Conservation (phyloP, 2,888 invertebrate species). For the Sericinus montela region DNA sequence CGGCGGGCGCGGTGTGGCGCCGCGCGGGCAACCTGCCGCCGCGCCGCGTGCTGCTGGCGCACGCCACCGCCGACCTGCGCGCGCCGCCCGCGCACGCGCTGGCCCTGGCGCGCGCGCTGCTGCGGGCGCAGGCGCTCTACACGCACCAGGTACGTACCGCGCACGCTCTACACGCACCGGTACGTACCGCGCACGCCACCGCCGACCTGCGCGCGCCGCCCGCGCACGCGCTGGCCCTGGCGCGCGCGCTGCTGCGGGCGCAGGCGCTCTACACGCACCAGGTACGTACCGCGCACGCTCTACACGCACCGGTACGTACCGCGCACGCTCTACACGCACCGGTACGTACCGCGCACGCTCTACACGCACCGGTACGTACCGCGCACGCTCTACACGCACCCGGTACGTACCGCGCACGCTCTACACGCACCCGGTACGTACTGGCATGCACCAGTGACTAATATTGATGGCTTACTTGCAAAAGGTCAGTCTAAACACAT, state of each 20-base stretch:
- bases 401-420: too few species aligned
- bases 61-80: slow-evolving; percentile 91
- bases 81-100: slow-evolving; percentile 94
- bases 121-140: slow-evolving; percentile 89
- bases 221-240: slow-evolving; percentile 91
- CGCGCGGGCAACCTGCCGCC: slow-evolving; percentile 87
- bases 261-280: slow-evolving; percentile 91
- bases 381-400: too few species aligned
- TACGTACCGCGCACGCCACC: slow-evolving; percentile 92
- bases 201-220: slow-evolving; percentile 92
- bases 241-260: slow-evolving; percentile 88
- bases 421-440: too few species aligned
- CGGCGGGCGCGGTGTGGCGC: slow-evolving; percentile 88
- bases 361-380: too few species aligned
- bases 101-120: slow-evolving; percentile 89
- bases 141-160: slow-evolving; percentile 84
- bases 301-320: too few species aligned
- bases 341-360: too few species aligned
- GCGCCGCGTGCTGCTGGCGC: slow-evolving; percentile 81
- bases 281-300: slow-evolving; percentile 69
- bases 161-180: too few species aligned
- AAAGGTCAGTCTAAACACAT: too few species aligned
- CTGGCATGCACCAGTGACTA: too few species aligned
- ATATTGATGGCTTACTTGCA: too few species aligned
- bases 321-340: too few species aligned